Conservation (phyloP, 2,113 vertebrate genomes). For the Ptychochromis oligacanthus region DNA sequence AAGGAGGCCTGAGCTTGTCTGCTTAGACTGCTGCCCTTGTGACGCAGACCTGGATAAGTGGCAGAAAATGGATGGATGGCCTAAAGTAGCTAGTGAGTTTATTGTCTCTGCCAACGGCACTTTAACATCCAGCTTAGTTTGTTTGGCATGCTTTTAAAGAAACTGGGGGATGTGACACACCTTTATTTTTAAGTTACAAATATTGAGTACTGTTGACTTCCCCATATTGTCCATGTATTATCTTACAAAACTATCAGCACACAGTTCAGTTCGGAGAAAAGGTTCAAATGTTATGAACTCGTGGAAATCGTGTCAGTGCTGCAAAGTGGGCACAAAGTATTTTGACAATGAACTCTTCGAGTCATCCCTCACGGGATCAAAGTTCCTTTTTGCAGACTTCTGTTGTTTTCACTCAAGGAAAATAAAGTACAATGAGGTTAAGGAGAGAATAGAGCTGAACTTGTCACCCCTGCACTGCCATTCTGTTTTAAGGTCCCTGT, state of each 20-base stretch:
- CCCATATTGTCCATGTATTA: background rate
- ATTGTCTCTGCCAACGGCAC: too few species aligned
- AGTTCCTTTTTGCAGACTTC: constrained; percentile 22
- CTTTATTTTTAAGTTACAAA: background rate
- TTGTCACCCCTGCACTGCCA: constrained; percentile 55
- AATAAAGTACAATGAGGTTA: constrained; percentile 51
- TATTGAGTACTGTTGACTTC: background rate
- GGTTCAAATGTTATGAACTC: background rate
- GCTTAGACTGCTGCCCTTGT: too few species aligned
- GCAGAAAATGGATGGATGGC: background rate
- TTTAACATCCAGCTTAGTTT: too few species aligned
- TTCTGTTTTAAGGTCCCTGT: constrained; percentile 64
- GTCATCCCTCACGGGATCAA: constrained; percentile 43
- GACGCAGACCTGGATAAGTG: too few species aligned
- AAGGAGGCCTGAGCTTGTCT: too few species aligned
- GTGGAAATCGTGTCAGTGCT: background rate
- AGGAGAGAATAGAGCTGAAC: constrained; percentile 60
- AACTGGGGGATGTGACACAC: background rate
- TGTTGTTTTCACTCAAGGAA: constrained; percentile 59
- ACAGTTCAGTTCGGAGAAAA: background rate
- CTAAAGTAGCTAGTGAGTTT: background rate
- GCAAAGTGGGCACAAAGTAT: constrained; percentile 11
- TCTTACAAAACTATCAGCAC: background rate
- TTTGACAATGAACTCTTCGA: constrained; percentile 45
- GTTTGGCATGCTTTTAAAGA: background rate